Evolutionary conservation across 2,797 vertebrate genomes (phyloP), one percentile per base, ranked within the genome.

Genomic region (Holocentrus rufus): DNA sequence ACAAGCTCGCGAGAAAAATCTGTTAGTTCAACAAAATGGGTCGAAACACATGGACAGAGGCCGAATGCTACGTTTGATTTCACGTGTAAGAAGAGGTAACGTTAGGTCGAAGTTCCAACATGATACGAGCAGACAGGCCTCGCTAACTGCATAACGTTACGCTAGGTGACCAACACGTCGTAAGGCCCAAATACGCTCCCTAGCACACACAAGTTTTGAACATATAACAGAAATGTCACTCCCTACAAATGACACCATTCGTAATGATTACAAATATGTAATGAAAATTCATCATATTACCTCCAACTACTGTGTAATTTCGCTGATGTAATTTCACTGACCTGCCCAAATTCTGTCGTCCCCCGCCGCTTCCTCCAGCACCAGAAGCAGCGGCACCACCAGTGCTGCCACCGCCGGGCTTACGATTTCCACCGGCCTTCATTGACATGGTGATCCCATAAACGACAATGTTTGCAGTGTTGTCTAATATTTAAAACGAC

Each of bases 371-470:
- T 87, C 93, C 92, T 80, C 94, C 91, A 56, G 91, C 87, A 85
- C 92, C 88, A 78, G 92, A 91, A 92, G 94, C 92, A 86, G 95
- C 89, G 80, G 93, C 93, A 84, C 94, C 93, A 87, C 93, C 93
- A 84, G 93, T 87, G 94, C 87, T 92, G 90, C 95, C 92, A 92
- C 94, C 89, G 91, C 94, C 93, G 91, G 95, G 94, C 91, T 95
- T 96, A 93, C 95, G 90, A 95, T 94, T 95, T 93, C 95, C 94
- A 94, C 91, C 94, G 93, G 96, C 95, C 92, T 97, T 97, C 95
- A 97, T 95, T 93, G 97, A 97, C 96, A 98, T 97, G 93, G 85
- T 94, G 92, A 94, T 94, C 95, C 96, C 95, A 96, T 97, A 96
- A 95, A 97, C 94, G 85, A 93, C 89, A 47, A 83, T 65, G 89